Base-by-base conservation (phyloP, 1,140 invertebrate species). In the Melipona quadrifasciata region DNA sequence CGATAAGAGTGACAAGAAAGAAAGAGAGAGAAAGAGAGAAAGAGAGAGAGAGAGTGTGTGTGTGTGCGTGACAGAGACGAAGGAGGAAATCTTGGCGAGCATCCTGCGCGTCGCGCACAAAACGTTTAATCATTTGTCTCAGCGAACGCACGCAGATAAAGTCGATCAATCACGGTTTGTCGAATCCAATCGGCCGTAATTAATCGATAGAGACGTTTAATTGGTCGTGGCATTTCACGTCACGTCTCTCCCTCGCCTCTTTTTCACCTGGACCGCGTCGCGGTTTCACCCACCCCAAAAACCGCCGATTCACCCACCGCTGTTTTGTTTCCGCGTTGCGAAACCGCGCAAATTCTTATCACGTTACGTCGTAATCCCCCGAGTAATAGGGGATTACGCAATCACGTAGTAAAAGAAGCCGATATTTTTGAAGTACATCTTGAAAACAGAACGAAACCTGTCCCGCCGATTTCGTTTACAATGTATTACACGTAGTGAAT, bases 191-290 rank as follows among this genome's bases (percentile, higher is more conserved):
- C 84, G 87, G 71, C 84, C 34, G 86, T 85, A 92, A 93, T 93
- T 92, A 92, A 89, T 88, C 83, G 86, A 86, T 72, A 80, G 82
- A 85, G 58, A 65, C 65, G 75, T 84, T 92, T 92, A 93, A 92
- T 90, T 90, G 91, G 82, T 88, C 75, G 85, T 92, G 92, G 86
- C 92, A 93, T 92, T 93, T 90, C 74, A 8, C 27, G 34, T 61
- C n/a, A 47, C 24, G 24, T 34, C 61, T 47, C 55, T 86, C 67
- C 55, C 58, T 68, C 55, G 67, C 82, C n/a, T 39, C 39, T 39
- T 77, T 58, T 77, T 58, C 39, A 57, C 47, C 65, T 24, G 67
- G 31, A 53, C 39, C 53, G 24, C 58, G 74, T 51, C 64, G 64
- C 67, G 39, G 39, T 75, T 73, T 61, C 39, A 21, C 31, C 31